Evolutionary conservation across 2,113 vertebrate genomes (phyloP), one percentile per base, ranked within the genome.

Genomic region (Onychostoma macrolepis): DNA sequence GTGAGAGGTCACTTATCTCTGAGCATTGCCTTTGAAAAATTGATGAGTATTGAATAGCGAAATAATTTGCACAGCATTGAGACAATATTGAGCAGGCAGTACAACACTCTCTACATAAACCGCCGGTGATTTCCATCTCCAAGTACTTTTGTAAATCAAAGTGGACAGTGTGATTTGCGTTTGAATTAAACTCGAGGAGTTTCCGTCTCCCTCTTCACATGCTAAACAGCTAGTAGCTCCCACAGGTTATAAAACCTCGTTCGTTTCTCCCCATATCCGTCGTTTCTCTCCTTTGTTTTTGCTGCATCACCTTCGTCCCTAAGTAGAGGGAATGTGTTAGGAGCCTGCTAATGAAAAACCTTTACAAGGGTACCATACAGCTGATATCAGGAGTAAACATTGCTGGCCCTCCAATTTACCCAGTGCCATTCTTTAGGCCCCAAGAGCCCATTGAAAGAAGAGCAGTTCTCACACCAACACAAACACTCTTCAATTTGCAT

Each of bases 151-250:
- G 77, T 80, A 87, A 84, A 87, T 85, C 77, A 89, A 84, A 87
- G 86, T 58, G 71, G 86, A 87, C 71, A 71, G 45, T 81, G 88
- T 87, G 69, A 87, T 88, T 87, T 88, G 88, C 71, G 72, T 86
- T 85, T 87, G 84, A 85, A 87, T 84, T 74, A 87, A 80, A 80
- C 43, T 81, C 53, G 75, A 81, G 36, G 76, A 76, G 87, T 19
- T 86, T 90, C 89, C 88, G 87, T 89, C 90, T 89, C 88, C 90
- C 85, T 87, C 89, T 91, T 61, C 81, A 89, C 89, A 87, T 90
- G 91, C 87, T 94, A 87, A 89, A 90, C 92, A 90, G 92, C 69
- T 36, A 91, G 90, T 88, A 87, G 88, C 89, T 91, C 89, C 89
- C 65, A 41, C 85, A 74, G 63, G 78, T 80, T 85, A 78, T 76